Base-by-base conservation (phyloP, 1,140 invertebrate genomes). In the Drosophila funebris region DNA sequence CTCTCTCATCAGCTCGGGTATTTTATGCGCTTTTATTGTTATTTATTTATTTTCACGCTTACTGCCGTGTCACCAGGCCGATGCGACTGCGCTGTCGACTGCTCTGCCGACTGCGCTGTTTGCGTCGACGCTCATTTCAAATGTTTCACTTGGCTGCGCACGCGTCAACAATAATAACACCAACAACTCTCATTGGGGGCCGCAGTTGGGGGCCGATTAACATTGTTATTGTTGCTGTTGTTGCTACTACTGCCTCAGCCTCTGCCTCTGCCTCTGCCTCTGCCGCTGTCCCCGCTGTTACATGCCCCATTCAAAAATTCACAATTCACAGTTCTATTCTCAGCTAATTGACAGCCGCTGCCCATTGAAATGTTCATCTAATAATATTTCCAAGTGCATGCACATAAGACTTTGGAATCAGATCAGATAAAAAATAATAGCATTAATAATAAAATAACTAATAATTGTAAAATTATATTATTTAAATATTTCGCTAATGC, bases 11-110 rank as follows among this genome's bases (percentile, higher is more conserved):
- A 33, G 29, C 14, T 14, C 0, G 22, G 4, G 46, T 24, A 48
- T 52, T 61, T 58, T 48, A 56, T 36, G 36, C 46, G 57, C 68
- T 80, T 87, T 83, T 85, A 78, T 85, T 85, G 66, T 70, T 77
- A 74, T 85, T 85, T 85, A 85, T 85, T 85, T 85, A 85, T 85
- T 87, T 85, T 85, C 82, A 85, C 81, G 81, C 81, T 87, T 78
- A 70, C 73, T 77, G 81, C 73, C 77, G 74, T 85, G 81, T 81
- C 81, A 85, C 60, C 68, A 69, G 67, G 46, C 43, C 64, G 33
- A 31, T 11, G 37, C 56, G 39, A 62, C 56, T 29, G 31, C 29
- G 57, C 46, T 43, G 54, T 8, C 31, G 9, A 58, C 33, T 2
- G 18, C 27, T 44, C 61, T 53, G 76, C 53, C 57, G n/a, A 54